phyloP scores from a whole-genome alignment of 2,797 vertebrate species.

The Pristis pectinata region DNA sequence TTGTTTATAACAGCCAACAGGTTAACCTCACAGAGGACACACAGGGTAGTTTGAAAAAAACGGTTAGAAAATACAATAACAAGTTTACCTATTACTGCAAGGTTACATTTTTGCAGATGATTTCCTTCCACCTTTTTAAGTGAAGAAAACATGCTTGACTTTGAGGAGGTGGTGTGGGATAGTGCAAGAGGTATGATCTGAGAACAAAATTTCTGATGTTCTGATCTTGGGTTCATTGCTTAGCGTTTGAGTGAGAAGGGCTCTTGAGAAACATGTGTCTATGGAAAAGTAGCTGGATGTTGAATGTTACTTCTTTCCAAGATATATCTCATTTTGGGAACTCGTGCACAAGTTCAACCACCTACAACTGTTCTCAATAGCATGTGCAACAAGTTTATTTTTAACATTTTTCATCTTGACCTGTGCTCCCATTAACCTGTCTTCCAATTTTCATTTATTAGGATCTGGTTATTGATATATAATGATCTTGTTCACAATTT shows the following conservation, averaged over 20 bases:
- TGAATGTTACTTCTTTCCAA: not conserved
- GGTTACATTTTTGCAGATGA: not conserved
- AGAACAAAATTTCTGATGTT: not conserved
- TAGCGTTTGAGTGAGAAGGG: not conserved
- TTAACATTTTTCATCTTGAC: not conserved
- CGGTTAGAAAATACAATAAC: conserved; percentile 6
- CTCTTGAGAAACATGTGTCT: not conserved
- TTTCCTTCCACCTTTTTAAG: not conserved
- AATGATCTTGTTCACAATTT: not conserved
- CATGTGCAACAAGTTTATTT: not conserved
- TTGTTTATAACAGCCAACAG: conserved; percentile 28
- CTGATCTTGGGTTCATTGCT: not conserved
- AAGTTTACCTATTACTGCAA: not conserved
- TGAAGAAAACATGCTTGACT: not conserved
- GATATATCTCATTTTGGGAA: not conserved
- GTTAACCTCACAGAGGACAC: conserved; percentile 1
- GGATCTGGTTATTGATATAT: not conserved
- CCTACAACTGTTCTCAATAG: not conserved
- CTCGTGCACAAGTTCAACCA: not conserved
- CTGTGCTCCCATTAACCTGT: not conserved
- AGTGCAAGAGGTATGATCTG: not conserved
- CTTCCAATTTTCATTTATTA: not conserved
- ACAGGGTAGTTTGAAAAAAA: not conserved
- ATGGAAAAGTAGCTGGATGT: not conserved
- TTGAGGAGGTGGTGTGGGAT: not conserved